Base-by-base conservation (phyloP, 1,140 invertebrate species). In the Telenomus remus region DNA sequence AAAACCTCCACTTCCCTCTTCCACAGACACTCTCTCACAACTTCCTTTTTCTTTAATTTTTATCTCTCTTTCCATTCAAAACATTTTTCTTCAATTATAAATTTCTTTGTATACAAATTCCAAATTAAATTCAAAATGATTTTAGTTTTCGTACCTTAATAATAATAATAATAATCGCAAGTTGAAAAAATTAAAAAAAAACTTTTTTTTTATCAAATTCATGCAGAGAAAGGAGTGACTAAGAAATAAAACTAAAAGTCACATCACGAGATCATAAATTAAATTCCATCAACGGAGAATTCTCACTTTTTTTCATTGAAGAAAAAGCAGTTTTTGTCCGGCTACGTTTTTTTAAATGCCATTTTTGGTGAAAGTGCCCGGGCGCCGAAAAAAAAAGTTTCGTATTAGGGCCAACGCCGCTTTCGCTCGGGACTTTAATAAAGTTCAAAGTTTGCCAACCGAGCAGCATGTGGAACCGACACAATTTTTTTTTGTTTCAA, bases 281-380 rank as follows among this genome's bases (percentile, higher is more conserved):
- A 27, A 27, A 27, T 27, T 27, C 19, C 19, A 27, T 27, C 19
- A 6, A 27, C 2, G 6, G 19, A 27, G 39, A 42, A 27, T 33
- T n/a, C 48, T 37, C 42, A 35, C 14, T 13, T 47, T 55, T 59
- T 39, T 57, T 57, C 13, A 44, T 44, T 11, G 0, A 1, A 1
- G 2, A 6, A 27, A 27, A 27, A 27, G 19, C 19, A 27, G 19
- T 27, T 27, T 27, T 27, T 27, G 19, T 27, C 6, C 19, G 19
- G 19, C 19, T 27, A 11, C 56, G 46, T 55, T 56, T 35, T 35
- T 37, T 49, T 74, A 75, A 69, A 75, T 75, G 72, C 65, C 73
- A 66, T 66, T 76, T 71, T 76, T 66, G 74, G 74, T 76, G 74
- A 76, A 76, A 76, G 74, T 76, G 66, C 47, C 60, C 19, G 2